Percentiles rank a stretch among this genome's conserved stretches.
Evolutionary conservation across 2,888 invertebrate genomes (phyloP).

Genomic region (Perizoma affinitatum): DNA sequence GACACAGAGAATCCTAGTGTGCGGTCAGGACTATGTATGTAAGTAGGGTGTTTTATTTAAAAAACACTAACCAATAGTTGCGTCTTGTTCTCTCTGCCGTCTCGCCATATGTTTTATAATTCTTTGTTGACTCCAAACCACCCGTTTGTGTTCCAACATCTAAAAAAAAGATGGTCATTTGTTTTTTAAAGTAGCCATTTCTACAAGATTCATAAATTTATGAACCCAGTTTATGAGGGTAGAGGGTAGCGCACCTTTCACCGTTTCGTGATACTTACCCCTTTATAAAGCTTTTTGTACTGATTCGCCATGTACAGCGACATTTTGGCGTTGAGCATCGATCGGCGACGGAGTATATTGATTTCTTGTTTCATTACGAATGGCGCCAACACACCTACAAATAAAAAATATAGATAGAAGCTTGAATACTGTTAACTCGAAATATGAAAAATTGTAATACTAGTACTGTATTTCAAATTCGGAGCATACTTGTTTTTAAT

Average conservation of each 20-base stretch:
- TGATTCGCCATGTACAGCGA: conserved; percentile 62
- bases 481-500: no score
- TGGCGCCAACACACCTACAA: conserved; percentile 53
- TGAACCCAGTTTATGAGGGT: no score
- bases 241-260: no score
- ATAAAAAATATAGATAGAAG: neutral
- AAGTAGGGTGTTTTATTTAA: neutral
- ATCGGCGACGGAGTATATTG: conserved; percentile 53
- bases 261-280: conserved; percentile 49
- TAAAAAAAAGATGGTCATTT: conserved; percentile 35
- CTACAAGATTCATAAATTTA: no score
- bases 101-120: conserved; percentile 52
- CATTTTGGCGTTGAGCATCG: conserved; percentile 62
- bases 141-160: conserved; percentile 63
- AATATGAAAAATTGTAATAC: no score
- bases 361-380: conserved; percentile 63
- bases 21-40: no score
- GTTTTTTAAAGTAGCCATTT: no score
- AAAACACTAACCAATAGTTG: conserved; percentile 58
- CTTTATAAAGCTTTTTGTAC: conserved; percentile 61
- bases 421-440: no score
- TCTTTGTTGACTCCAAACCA: conserved; percentile 56
- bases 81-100: conserved; percentile 61
- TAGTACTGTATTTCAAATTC: no score
- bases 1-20: neutral